A percentile compares a stretch with the other conserved stretches of the same genome.
phyloP scores from a whole-genome alignment of 2,797 vertebrate genomes.

The Sciurus carolinensis region DNA sequence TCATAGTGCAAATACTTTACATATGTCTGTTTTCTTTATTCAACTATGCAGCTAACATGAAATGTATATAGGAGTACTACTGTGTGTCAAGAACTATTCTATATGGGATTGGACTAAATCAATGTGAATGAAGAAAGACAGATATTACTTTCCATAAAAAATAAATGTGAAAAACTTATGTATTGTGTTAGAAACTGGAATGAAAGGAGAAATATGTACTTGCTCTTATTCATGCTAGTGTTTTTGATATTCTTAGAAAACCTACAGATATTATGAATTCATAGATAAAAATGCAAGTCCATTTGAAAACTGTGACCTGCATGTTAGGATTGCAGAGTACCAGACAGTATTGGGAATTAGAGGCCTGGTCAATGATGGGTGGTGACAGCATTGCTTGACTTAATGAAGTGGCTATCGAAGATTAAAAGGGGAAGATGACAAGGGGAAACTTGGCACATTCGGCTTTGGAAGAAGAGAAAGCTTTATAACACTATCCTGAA shows the following conservation, averaged over 20 bases:
- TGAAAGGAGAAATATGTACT: constrained; percentile 16
- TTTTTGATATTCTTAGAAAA: constrained; percentile 66
- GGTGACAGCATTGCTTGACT: constrained; percentile 43
- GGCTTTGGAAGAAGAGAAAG: constrained; percentile 60
- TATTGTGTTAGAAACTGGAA: background rate
- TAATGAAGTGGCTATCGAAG: constrained; percentile 72
- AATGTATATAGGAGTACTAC: background rate
- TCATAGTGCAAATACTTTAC: background rate
- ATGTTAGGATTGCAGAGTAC: background rate
- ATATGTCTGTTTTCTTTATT: background rate
- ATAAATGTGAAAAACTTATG: constrained; percentile 17
- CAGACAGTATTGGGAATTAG: constrained; percentile 23
- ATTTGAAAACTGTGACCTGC: background rate
- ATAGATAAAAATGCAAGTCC: constrained; percentile 63
- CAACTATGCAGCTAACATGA: background rate
- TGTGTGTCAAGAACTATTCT: background rate
- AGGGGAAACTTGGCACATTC: background rate
- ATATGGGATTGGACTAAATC: background rate
- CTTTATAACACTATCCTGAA: background rate
- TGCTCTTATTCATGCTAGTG: background rate
- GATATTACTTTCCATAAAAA: background rate
- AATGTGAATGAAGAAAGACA: background rate
- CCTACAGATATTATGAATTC: constrained; percentile 29
- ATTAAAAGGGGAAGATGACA: constrained; percentile 62
- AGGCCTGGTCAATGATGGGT: constrained; percentile 35